Evolutionary conservation across 1,140 invertebrate genomes (phyloP).

Genomic region (Drosophila trapezifrons): DNA sequence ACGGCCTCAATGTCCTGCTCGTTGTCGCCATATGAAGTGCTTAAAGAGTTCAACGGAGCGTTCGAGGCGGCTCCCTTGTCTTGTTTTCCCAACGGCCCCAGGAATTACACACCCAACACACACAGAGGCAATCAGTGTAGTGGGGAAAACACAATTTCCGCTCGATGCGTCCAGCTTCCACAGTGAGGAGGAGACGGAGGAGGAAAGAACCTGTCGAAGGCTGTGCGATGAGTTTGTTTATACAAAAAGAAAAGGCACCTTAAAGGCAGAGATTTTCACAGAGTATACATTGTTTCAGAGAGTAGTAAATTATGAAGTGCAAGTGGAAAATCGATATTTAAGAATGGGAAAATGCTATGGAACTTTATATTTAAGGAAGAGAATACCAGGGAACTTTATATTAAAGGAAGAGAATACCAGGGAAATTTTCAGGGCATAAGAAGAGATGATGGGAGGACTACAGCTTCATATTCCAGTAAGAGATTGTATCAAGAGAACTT

Average conservation of each 20-base stretch:
- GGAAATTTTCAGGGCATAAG: background rate
- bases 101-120: conserved; percentile 28
- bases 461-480: background rate
- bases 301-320: conserved; percentile 20
- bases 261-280: conserved; percentile 4
- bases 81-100: conserved; percentile 37
- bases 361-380: background rate
- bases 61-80: conserved; percentile 33
- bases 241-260: conserved; percentile 11
- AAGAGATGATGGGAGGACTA: background rate
- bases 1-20: conserved; percentile 32
- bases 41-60: conserved; percentile 44
- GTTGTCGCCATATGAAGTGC: conserved; percentile 37
- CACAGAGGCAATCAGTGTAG: conserved; percentile 30
- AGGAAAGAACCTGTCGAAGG: conserved; percentile 4
- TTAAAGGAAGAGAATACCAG: background rate
- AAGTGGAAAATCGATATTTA: background rate
- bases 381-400: too few species aligned
- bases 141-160: conserved; percentile 47
- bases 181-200: conserved; percentile 22
- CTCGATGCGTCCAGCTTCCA: conserved; percentile 34
- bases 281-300: conserved; percentile 30
- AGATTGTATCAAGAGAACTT: background rate
- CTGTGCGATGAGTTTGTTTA: conserved; percentile 10
- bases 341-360: background rate